These are phyloP conservation scores for Ramphastos sulfuratus DNA, from an alignment of 2,113 vertebrate genomes.

Conservation along the genomic window DNA sequence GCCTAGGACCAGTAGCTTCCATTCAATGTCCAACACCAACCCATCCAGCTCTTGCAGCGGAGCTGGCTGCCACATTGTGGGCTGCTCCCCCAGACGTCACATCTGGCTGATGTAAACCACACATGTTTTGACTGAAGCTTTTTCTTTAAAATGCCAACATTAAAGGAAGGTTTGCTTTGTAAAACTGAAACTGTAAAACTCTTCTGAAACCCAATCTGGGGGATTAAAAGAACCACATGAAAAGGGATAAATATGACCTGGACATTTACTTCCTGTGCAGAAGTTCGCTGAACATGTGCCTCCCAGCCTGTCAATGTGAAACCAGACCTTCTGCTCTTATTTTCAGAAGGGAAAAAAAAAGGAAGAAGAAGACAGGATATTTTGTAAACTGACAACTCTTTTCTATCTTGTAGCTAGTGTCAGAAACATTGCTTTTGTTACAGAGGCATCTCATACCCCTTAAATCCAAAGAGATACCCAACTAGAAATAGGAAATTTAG, in stretches of 20 bases:
- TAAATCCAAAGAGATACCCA: not conserved
- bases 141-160: constrained; percentile 89
- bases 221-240: constrained; percentile 95
- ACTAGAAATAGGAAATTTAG: not conserved
- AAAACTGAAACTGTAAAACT: constrained; percentile 86
- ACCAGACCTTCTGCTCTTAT: constrained; percentile 55
- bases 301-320: constrained; percentile 75
- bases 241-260: constrained; percentile 84
- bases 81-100: constrained; percentile 68
- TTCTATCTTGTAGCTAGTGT: not conserved
- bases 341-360: not conserved
- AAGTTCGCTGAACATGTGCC: constrained; percentile 91
- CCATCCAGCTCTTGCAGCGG: not conserved
- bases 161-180: constrained; percentile 93
- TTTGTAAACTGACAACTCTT: constrained; percentile 10
- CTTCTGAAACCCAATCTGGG: constrained; percentile 86
- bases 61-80: constrained; percentile 77
- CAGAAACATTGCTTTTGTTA: not conserved
- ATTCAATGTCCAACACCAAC: not conserved
- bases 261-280: constrained; percentile 91
- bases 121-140: constrained; percentile 91
- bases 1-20: not conserved
- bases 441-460: not conserved
- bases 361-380: not conserved
- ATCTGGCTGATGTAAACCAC: constrained; percentile 93